Evolutionary conservation across 2,888 invertebrate species (phyloP).

Genomic region (Tipula confusa): DNA sequence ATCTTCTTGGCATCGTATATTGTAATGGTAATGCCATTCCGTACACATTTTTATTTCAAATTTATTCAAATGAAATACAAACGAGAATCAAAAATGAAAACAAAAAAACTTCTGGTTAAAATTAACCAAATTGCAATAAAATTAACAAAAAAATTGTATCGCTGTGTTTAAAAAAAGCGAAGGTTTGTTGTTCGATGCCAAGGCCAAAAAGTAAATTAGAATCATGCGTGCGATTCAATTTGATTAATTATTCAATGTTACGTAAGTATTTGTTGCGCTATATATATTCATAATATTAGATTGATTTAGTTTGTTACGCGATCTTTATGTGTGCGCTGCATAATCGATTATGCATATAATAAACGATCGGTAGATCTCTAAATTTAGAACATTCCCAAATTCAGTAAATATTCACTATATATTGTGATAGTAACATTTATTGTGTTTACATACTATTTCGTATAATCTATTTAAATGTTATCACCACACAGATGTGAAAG

Average conservation of each 20-base stretch:
- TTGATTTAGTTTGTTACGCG: background rate
- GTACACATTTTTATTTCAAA: conserved; percentile 25
- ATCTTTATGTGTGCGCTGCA: conserved; percentile 3
- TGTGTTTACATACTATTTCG: background rate
- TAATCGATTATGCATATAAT: background rate
- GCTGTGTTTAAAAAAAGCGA: background rate
- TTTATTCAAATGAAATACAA: conserved; percentile 9
- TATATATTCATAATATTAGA: background rate
- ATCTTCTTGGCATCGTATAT: background rate
- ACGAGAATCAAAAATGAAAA: background rate
- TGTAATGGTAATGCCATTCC: conserved; percentile 3
- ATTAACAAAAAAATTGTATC: conserved; percentile 25
- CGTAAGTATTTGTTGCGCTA: background rate
- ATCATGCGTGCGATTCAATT: conserved; percentile 30
- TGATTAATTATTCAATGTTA: conserved; percentile 27
- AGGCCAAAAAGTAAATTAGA: conserved; percentile 28
- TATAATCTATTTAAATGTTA: background rate
- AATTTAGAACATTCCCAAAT: background rate
- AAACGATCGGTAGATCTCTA: background rate
- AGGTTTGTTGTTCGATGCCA: conserved; percentile 29
- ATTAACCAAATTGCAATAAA: conserved; percentile 28
- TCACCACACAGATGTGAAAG: conserved; percentile 3
- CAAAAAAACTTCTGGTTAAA: background rate
- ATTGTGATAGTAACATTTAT: background rate
- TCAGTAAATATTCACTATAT: background rate